These are phyloP conservation scores for Emydoidea blandingii DNA, from an alignment of 2,797 vertebrate species.

Conservation along the genomic window DNA sequence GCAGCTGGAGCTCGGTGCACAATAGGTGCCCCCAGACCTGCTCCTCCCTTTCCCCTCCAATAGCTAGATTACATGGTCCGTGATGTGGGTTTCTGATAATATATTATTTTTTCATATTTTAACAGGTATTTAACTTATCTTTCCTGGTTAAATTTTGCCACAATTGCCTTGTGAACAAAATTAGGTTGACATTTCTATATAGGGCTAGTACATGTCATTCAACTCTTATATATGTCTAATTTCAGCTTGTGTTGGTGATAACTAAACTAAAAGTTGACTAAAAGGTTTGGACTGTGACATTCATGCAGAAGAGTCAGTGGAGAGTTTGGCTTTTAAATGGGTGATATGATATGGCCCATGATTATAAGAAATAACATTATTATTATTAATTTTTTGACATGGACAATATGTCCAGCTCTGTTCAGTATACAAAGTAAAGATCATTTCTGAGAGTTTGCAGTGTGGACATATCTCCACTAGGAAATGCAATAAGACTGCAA, in stretches of 20 bases:
- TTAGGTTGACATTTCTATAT: not conserved
- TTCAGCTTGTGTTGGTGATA: not conserved
- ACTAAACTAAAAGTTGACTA: not conserved
- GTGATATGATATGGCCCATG: not conserved
- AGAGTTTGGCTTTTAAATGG: not conserved
- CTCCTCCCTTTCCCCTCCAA: no score
- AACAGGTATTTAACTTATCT: not conserved
- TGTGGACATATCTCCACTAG: not conserved
- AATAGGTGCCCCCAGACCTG: no score
- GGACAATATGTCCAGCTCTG: not conserved
- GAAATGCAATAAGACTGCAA: not conserved
- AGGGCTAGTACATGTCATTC: not conserved
- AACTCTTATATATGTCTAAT: not conserved
- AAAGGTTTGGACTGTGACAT: not conserved
- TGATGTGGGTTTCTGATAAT: not conserved
- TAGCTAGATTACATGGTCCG: no score
- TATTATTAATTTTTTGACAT: not conserved
- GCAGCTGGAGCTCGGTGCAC: no score
- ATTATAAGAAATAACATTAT: not conserved
- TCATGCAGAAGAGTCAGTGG: not conserved
- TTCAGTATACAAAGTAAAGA: not conserved
- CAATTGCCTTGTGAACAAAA: accelerated
- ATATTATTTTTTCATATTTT: not conserved
- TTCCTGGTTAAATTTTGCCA: not conserved
- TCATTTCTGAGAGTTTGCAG: not conserved